phyloP scores from a whole-genome alignment of 1,140 invertebrate genomes.

The Chironomus striatipennis region DNA sequence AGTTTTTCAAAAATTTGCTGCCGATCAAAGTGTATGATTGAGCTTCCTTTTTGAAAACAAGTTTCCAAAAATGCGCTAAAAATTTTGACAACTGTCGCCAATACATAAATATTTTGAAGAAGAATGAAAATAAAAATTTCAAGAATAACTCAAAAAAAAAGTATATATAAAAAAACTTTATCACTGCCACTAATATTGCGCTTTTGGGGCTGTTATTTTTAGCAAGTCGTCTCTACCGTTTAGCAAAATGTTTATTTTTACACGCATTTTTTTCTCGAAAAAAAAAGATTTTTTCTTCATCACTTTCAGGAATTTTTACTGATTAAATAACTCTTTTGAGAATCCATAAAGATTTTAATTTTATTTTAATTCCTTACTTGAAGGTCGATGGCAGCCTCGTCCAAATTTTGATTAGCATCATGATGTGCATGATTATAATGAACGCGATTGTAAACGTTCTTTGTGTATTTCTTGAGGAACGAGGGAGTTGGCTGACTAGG shows the following conservation, averaged over 20 bases:
- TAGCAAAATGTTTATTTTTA: constrained; percentile 18
- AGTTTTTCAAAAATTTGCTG: too few species aligned
- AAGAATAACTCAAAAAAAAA: too few species aligned
- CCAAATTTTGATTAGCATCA: not conserved
- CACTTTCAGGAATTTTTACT: not conserved
- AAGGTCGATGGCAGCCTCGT: not conserved
- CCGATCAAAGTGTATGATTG: too few species aligned
- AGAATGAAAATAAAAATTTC: too few species aligned
- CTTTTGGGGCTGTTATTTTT: constrained; percentile 14
- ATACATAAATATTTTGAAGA: too few species aligned
- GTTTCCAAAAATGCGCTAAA: not conserved
- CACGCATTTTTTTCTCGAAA: constrained; percentile 11
- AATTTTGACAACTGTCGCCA: not conserved
- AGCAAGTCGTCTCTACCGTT: not conserved
- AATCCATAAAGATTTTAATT: not conserved
- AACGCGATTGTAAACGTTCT: constrained; percentile 7
- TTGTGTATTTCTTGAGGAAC: constrained; percentile 18
- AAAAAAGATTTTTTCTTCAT: not conserved
- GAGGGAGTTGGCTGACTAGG: constrained; percentile 3
- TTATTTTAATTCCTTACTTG: not conserved
- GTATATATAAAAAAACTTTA: not conserved
- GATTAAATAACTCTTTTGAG: not conserved
- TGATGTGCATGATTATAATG: not conserved
- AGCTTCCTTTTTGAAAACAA: too few species aligned
- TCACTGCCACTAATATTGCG: constrained; percentile 10